Base-by-base conservation (phyloP, 2,113 vertebrate genomes). In the Rattus rattus region DNA sequence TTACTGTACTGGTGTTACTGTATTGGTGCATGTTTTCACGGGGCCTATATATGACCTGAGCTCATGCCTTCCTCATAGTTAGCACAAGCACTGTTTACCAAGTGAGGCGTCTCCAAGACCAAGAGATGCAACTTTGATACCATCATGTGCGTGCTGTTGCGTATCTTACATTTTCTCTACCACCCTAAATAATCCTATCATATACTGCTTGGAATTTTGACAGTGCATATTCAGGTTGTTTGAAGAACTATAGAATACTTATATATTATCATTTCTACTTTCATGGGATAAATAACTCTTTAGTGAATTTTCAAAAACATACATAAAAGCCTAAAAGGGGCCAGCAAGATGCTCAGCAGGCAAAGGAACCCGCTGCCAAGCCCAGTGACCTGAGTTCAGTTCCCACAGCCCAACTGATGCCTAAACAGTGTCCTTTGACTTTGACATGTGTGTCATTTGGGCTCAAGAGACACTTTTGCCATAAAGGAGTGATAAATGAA, bases 231-330 rank as follows among this genome's bases (percentile, higher is more conserved):
- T 96, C 61, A 77, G 17, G 2, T 90, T 43, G 59, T 19, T 87
- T 92, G 39, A 91, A 20, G 7, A 94, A 1, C 26, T 88, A 0
- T 87, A 80, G 56, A 8, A 72, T 80, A 70, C 89, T 90, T 86
- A 80, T 94, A 92, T 43, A 70, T 93, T 81, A 72, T 94, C 20
- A 63, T 94, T 95, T 20, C 69, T 96, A 77, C 28, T 65, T 96
- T 95, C 85, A 63, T 92, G 36, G 13, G 3, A 83, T 59, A 83
- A 72, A 83, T 59, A 83, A 72, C 13, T 88, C 76, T 91, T 76
- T 70, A 76, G 89, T 54, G 36, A 14, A 54, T 75, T 83, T 84
- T 85, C 73, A 59, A 54, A 92, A 90, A 39, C 77, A 61, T 72
- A 65, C 7, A 24, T 72, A 67, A 56, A 77, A 92, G 43, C 39